These are phyloP conservation scores for Eciton burchellii DNA, from an alignment of 1,140 invertebrate species.

Conservation along the genomic window DNA sequence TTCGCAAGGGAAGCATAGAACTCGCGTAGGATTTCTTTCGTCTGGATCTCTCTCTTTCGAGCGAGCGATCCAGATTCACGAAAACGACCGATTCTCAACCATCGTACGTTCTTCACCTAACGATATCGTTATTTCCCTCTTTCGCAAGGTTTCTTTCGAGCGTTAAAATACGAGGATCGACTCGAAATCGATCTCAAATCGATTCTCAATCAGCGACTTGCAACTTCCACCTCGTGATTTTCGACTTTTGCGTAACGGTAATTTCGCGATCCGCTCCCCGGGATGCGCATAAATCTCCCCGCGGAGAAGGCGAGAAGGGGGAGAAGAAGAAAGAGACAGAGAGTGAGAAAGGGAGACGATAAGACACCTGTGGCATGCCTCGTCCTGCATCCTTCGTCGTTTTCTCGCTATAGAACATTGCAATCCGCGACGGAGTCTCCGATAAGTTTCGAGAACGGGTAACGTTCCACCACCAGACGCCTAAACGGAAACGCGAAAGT, in stretches of 20 bases:
- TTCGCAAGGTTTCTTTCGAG: too few relatives aligned
- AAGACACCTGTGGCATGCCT: slow-evolving; percentile 76
- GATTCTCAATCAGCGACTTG: too few relatives aligned
- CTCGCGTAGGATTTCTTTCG: slow-evolving; percentile 13
- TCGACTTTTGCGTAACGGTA: slow-evolving; percentile 11
- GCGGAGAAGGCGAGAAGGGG: not conserved
- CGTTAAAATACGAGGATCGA: too few relatives aligned
- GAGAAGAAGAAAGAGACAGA: not conserved
- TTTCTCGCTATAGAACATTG: slow-evolving; percentile 22
- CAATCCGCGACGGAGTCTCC: slow-evolving; percentile 2
- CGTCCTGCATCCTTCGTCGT: slow-evolving; percentile 52
- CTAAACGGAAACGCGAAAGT: not conserved
- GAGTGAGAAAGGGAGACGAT: slow-evolving; percentile 33
- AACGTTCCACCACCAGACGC: not conserved
- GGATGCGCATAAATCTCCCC: slow-evolving; percentile 16
- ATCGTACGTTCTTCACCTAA: too few relatives aligned
- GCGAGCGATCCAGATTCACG: not conserved
- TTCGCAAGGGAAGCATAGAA: too few relatives aligned
- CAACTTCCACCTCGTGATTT: not conserved
- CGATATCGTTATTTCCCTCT: too few relatives aligned
- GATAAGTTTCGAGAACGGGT: slow-evolving; percentile 5
- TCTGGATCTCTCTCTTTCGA: not conserved
- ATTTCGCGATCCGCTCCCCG: not conserved
- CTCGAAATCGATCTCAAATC: too few relatives aligned
- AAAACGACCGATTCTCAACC: not conserved